Conservation (phyloP, 2,888 invertebrate species). For the Idaea straminata region DNA sequence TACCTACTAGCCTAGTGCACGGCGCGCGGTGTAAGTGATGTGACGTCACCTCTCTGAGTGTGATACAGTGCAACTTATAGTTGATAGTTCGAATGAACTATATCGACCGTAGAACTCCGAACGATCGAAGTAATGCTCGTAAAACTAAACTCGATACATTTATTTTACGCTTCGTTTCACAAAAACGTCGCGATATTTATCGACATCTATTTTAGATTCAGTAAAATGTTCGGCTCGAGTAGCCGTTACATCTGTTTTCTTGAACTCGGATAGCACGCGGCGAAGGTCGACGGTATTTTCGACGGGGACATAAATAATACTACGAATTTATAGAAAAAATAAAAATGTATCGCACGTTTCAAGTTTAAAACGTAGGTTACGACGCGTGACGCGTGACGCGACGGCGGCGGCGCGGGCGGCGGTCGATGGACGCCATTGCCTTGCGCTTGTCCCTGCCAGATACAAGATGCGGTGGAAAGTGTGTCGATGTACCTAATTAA, state of each 20-base stretch:
- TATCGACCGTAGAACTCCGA: background rate
- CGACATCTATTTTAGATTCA: constrained; percentile 1
- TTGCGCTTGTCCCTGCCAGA: background rate
- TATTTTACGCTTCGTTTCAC: constrained; percentile 7
- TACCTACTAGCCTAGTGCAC: too few relatives aligned
- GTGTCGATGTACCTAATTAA: constrained; percentile 10
- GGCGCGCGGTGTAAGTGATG: too few relatives aligned
- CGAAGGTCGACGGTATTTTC: constrained; percentile 28
- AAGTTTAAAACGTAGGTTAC: constrained; percentile 17
- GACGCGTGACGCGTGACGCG: background rate
- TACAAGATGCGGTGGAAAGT: background rate
- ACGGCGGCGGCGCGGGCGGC: background rate
- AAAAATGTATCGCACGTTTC: constrained; percentile 19
- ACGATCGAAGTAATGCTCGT: background rate
- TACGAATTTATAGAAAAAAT: constrained; percentile 19
- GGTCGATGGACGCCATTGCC: too few relatives aligned
- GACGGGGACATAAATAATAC: constrained; percentile 25
- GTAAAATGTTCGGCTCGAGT: constrained; percentile 1
- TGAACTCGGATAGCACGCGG: constrained; percentile 16
- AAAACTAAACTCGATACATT: constrained; percentile 10
- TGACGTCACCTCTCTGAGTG: too few relatives aligned
- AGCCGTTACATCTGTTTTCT: constrained; percentile 15
- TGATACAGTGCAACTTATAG: too few relatives aligned
- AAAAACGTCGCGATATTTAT: constrained; percentile 6
- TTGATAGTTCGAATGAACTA: too few relatives aligned